Base-by-base conservation (phyloP, 2,797 vertebrate species). In the Urosaurus nigricauda region DNA sequence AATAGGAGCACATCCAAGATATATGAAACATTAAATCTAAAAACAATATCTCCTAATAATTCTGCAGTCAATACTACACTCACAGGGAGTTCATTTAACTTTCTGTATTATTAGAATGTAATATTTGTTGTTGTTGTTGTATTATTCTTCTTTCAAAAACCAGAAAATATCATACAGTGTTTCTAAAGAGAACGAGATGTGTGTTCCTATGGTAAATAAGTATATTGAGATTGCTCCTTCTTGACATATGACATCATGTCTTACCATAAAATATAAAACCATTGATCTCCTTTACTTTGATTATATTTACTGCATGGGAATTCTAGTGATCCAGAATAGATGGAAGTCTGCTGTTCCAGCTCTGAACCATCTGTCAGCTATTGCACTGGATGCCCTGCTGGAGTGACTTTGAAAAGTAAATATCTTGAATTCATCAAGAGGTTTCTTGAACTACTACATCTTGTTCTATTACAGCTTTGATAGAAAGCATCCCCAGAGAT, bases 381-480 rank as follows among this genome's bases (percentile, higher is more conserved):
- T 83, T 71, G 81, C 70, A 63, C 24, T 60, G 16, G 7, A n/a
- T 74, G 53, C 19, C 53, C 24, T 37, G 13, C 71, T 24, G 17
- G 58, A 86, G 60, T 86, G n/a, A 63, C 40, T 80, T 80, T 40
- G 29, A 79, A 90, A 75, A 87, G 53, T 43, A 83, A 90, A 73
- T 77, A 71, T 35, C 60, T 79, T n/a, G 85, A 79, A 87, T 84
- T 79, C 29, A 63, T 29, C 74, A 51, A 60, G 85, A 47, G 74
- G 65, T 77, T 78, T 79, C 35, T 73, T 87, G 51, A 63, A 60
- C 51, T 60, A 19, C 65, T 35, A 58, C 80, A 71, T 60, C 16
- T 73, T 71, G 47, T 83, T 83, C 40, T 83, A 79, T 79, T 90
- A 71, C 63, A 74, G 26, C 74, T 70, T 87, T 73, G 24, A 87